phyloP scores from a whole-genome alignment of 2,888 invertebrate species.

The Phengaris alcon region DNA sequence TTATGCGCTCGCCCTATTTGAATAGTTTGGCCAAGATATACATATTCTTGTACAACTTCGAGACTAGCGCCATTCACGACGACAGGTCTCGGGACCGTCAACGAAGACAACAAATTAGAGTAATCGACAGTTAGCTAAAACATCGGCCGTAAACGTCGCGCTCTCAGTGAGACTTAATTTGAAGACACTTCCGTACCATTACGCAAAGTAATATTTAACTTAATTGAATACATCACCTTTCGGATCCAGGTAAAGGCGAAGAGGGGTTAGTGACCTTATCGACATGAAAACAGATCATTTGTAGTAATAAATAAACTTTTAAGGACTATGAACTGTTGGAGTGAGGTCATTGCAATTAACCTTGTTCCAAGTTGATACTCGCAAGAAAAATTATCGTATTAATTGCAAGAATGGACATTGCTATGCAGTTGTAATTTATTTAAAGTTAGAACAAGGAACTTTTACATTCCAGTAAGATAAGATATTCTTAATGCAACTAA shows the following conservation, averaged over 20 bases:
- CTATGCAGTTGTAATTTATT: constrained; percentile 15
- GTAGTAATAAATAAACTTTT: constrained; percentile 1
- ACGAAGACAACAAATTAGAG: neutral
- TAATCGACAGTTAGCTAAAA: neutral
- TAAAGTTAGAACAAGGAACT: constrained; percentile 5
- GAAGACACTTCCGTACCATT: neutral
- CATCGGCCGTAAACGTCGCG: neutral
- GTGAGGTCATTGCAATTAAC: neutral
- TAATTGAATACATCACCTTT: constrained; percentile 17
- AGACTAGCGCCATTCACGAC: too few relatives aligned
- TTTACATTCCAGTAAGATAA: constrained; percentile 12
- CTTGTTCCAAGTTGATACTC: neutral
- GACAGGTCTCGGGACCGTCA: neutral
- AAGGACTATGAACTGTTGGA: constrained; percentile 9
- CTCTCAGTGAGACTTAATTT: neutral
- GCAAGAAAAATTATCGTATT: constrained; percentile 21
- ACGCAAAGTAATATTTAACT: neutral
- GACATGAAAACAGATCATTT: constrained; percentile 15
- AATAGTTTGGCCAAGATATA: too few relatives aligned
- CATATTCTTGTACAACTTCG: too few relatives aligned
- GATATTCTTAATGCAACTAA: neutral
- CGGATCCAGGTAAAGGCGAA: neutral
- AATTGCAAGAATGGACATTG: constrained; percentile 5
- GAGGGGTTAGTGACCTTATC: neutral
- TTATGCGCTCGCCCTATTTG: too few relatives aligned